Base-by-base conservation (phyloP, 2,888 invertebrate species). In the Ommatoiulus sabulosus region DNA sequence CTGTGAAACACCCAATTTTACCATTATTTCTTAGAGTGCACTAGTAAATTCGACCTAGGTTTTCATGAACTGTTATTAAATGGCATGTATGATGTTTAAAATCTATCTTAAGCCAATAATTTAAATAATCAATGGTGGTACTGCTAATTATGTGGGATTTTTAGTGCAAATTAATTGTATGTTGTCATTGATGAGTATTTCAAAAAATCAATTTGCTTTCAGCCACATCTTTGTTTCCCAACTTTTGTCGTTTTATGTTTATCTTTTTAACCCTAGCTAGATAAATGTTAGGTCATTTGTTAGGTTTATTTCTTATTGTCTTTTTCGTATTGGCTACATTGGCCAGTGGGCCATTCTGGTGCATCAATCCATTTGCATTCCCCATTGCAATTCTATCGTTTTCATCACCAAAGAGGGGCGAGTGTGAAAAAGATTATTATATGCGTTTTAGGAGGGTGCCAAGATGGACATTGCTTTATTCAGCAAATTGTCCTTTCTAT, bases 391-490 rank as follows among this genome's bases (percentile, higher is more conserved):
- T 72, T 24, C 24, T 24, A 3, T 15, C 72, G 20, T 72, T 72
- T 72, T 72, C 72, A 72, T 72, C 72, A 72, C 20, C 3, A 72
- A 72, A 57, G 2, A 63, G 72, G 72, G 24, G 72, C 15, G n/a
- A n/a, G n/a, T 63, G 63, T n/a, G n/a, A n/a, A 17, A 5, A 10
- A n/a, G n/a, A n/a, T 72, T 72, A 72, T 72, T 72, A 24, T 24
- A n/a, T n/a, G 63, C n/a, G 3, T 63, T 63, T 52, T n/a, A n/a
- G n/a, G 72, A 72, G 20, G 72, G 72, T 20, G 72, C 7, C 24
- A 72, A 72, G 72, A 72, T 72, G 72, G 72, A 24, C 72, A 72
- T 72, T 72, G 72, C 72, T 24, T 72, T 72, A 24, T 72, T 72
- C 72, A 7, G 20, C 72, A 72, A 72, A 72, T 72, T 72, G 72